These are phyloP conservation scores for Phyto melanocephala DNA, from an alignment of 2,888 invertebrate genomes.

Conservation along the genomic window DNA sequence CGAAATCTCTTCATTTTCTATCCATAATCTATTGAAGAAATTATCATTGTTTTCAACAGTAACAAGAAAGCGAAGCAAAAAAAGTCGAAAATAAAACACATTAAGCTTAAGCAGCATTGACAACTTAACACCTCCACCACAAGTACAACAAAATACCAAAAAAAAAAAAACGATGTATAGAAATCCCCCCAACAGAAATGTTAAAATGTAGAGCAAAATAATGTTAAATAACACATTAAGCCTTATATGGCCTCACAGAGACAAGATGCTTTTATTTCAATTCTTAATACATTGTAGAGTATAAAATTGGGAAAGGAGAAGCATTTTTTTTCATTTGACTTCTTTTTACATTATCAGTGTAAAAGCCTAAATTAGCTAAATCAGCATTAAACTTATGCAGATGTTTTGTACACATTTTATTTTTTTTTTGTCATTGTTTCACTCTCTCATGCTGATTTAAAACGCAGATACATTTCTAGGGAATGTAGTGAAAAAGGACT, in stretches of 20 bases:
- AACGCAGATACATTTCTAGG: background rate
- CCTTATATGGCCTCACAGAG: constrained; percentile 13
- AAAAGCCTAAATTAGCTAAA: constrained; percentile 49
- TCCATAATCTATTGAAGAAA: constrained; percentile 24
- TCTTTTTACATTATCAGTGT: constrained; percentile 42
- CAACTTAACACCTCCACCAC: constrained; percentile 61
- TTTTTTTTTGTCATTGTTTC: background rate
- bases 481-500: background rate
- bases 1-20: constrained; percentile 1
- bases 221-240: constrained; percentile 56
- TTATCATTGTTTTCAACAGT: constrained; percentile 17
- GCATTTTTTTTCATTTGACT: background rate
- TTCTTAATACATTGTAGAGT: background rate
- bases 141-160: background rate
- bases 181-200: constrained; percentile 12
- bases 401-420: background rate
- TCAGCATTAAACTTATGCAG: constrained; percentile 50
- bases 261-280: background rate
- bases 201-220: constrained; percentile 46
- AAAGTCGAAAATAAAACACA: constrained; percentile 26
- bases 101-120: constrained; percentile 58
- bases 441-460: background rate
- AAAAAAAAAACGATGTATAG: constrained; percentile 14
- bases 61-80: background rate
- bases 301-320: background rate